phyloP scores from a whole-genome alignment of 2,113 vertebrate genomes.

The Echinops telfairi region DNA sequence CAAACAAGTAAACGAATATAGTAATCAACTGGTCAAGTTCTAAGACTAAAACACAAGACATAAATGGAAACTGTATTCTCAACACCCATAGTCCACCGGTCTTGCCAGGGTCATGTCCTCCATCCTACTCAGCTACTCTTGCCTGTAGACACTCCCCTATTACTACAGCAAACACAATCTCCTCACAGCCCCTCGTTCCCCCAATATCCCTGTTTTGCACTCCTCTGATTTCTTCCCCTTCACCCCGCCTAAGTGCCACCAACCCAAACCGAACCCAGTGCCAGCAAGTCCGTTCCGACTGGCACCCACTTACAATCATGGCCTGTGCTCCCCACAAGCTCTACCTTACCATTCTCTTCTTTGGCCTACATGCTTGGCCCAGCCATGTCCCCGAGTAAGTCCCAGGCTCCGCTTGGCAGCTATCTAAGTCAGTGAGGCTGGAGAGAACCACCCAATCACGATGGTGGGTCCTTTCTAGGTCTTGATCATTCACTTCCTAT shows the following conservation, averaged over 20 bases:
- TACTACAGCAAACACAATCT: background rate
- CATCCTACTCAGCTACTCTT: background rate
- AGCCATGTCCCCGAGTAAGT: background rate
- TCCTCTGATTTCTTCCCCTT: background rate
- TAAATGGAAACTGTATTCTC: no score
- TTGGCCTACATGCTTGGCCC: background rate
- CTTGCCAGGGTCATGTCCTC: background rate
- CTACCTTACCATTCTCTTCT: background rate
- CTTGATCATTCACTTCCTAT: background rate
- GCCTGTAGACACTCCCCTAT: background rate
- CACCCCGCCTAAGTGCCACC: background rate
- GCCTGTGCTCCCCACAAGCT: background rate
- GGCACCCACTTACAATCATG: background rate
- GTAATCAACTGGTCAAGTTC: no score
- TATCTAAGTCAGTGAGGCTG: no score
- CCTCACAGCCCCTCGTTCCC: background rate
- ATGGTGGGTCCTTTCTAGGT: background rate
- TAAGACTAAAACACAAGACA: no score
- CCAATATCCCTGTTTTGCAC: background rate
- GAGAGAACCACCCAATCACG: no score
- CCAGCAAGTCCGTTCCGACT: no score
- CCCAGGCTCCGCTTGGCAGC: background rate
- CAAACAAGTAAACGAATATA: no score
- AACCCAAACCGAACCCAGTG: no score
- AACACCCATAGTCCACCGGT: no score